Percentiles rank a stretch among this genome's conserved stretches.
Conservation (phyloP, 1,140 invertebrate genomes). For the Drosophila ohnishii region DNA sequence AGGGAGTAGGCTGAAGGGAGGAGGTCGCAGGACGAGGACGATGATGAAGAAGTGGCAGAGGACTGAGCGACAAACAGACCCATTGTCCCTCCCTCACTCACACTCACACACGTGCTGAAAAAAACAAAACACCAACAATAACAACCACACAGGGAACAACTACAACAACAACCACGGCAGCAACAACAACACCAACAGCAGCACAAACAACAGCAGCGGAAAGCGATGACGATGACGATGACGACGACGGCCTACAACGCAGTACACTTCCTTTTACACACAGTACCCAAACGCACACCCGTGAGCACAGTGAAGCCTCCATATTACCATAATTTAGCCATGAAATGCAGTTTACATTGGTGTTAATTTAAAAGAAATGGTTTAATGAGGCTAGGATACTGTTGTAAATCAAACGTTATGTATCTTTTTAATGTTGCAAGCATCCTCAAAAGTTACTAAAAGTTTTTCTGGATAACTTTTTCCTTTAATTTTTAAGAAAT, state of each 20-base stretch:
- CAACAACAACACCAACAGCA: slow-evolving; percentile 27
- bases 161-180: slow-evolving; percentile 16
- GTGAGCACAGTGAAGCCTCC: slow-evolving; percentile 12
- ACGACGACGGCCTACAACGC: slow-evolving; percentile 69
- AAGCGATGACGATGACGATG: slow-evolving; percentile 48
- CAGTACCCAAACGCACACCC: slow-evolving; percentile 27
- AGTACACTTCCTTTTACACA: slow-evolving; percentile 79
- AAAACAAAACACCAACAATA: slow-evolving; percentile 18
- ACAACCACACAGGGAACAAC: slow-evolving; percentile 8
- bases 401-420: background rate
- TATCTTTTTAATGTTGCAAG: background rate
- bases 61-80: slow-evolving; percentile 40
- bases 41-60: slow-evolving; percentile 30
- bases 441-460: fast-evolving
- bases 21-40: slow-evolving; percentile 15
- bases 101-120: slow-evolving; percentile 52
- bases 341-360: background rate
- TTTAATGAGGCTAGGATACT: background rate
- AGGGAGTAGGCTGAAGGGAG: background rate
- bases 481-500: too few species aligned
- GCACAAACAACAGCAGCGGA: slow-evolving; percentile 28
- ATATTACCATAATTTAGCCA: background rate
- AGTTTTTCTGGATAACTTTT: background rate
- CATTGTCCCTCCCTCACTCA: slow-evolving; percentile 57
- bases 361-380: background rate